phyloP scores from a whole-genome alignment of 1,140 invertebrate genomes.

The Augochlora pura region DNA sequence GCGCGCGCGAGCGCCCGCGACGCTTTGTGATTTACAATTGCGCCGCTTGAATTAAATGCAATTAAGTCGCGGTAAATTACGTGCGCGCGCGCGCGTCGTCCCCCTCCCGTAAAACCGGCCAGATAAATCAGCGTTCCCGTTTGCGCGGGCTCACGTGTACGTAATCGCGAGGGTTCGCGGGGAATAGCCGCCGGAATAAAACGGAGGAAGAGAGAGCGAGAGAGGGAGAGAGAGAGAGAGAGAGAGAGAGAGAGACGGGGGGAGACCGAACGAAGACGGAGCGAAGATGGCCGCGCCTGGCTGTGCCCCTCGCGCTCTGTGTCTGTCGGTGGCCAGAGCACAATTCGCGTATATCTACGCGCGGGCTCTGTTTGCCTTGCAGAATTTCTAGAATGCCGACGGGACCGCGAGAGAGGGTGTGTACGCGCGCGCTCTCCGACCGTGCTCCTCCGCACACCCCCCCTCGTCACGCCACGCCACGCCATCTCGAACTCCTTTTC shows the following conservation, averaged over 20 bases:
- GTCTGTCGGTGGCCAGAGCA: constrained; percentile 29
- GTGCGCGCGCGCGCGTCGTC: no score
- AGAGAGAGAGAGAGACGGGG: no score
- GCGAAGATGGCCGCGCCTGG: constrained; percentile 15
- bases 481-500: no score
- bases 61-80: constrained; percentile 73
- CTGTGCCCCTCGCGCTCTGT: background rate
- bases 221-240: no score
- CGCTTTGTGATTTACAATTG: constrained; percentile 71
- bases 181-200: constrained; percentile 25
- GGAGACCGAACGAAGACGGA: background rate
- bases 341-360: constrained; percentile 33
- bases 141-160: constrained; percentile 52
- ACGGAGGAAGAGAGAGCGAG: background rate
- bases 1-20: constrained; percentile 51
- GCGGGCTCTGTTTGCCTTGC: constrained; percentile 7
- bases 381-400: constrained; percentile 56
- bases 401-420: constrained; percentile 46
- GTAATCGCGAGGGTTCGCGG: constrained; percentile 46
- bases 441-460: background rate
- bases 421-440: constrained; percentile 49
- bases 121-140: constrained; percentile 68
- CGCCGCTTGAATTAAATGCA: constrained; percentile 71
- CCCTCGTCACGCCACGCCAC: no score
- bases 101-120: constrained; percentile 46